Evolutionary conservation across 1,140 invertebrate genomes (phyloP).

Genomic region (Musca domestica): DNA sequence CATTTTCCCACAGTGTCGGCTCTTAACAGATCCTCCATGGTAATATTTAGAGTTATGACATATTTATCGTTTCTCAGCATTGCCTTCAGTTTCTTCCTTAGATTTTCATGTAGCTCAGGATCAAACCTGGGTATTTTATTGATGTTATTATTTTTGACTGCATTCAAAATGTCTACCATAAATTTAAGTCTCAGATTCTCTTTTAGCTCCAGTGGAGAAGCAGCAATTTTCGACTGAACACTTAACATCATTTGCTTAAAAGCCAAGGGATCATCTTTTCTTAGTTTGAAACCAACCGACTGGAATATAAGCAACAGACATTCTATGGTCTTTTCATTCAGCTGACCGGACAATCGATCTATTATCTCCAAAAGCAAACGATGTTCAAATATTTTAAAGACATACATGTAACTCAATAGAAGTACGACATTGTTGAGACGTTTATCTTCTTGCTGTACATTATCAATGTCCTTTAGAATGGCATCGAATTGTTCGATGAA

Average conservation of each 20-base stretch:
- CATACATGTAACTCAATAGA: constrained; percentile 80
- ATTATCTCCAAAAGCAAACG: constrained; percentile 77
- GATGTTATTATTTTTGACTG: constrained; percentile 94
- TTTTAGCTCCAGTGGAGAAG: constrained; percentile 43
- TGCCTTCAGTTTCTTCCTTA: constrained; percentile 75
- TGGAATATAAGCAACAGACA: constrained; percentile 78
- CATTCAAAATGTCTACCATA: constrained; percentile 84
- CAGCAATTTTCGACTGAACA: constrained; percentile 65
- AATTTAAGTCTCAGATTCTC: constrained; percentile 78
- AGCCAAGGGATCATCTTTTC: constrained; percentile 82
- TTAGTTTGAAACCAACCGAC: constrained; percentile 76
- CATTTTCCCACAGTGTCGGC: constrained; percentile 86
- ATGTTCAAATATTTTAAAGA: constrained; percentile 82
- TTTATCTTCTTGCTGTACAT: constrained; percentile 70
- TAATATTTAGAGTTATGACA: constrained; percentile 74
- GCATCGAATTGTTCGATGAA: constrained; percentile 59
- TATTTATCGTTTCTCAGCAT: constrained; percentile 74
- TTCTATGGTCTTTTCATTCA: constrained; percentile 82
- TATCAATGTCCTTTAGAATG: constrained; percentile 55
- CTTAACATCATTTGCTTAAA: constrained; percentile 80
- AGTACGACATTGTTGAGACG: constrained; percentile 80
- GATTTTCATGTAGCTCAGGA: constrained; percentile 72
- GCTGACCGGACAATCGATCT: constrained; percentile 60
- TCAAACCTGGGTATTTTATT: constrained; percentile 90
- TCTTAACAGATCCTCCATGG: constrained; percentile 78